Percentiles rank a stretch among this genome's conserved stretches.
These are phyloP conservation scores for Ophion ventricosus DNA, from an alignment of 2,888 invertebrate species.

Conservation along the genomic window DNA sequence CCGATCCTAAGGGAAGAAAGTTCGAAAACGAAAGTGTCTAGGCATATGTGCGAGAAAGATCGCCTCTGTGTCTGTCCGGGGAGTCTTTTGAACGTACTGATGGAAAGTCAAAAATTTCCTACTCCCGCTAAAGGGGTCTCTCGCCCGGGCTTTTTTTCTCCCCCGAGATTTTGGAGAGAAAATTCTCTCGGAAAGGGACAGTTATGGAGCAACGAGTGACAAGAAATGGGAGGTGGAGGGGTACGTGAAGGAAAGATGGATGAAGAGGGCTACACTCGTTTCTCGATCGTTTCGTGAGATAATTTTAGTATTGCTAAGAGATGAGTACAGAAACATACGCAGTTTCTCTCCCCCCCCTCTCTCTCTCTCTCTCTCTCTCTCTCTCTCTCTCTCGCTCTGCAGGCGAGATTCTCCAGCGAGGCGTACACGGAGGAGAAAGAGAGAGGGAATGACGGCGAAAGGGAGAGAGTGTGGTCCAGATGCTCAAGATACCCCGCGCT, in stretches of 20 bases:
- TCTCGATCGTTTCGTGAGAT: conserved; percentile 75
- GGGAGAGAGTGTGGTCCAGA: conserved; percentile 76
- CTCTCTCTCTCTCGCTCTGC: conserved; percentile 12
- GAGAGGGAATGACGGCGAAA: conserved; percentile 48
- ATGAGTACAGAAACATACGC: conserved; percentile 9
- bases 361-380: neutral
- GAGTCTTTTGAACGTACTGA: conserved; percentile 18
- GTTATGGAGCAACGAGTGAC: conserved; percentile 37
- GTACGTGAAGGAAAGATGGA: conserved; percentile 29
- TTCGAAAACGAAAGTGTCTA: conserved; percentile 19
- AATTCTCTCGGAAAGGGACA: conserved; percentile 36
- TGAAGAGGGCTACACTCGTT: conserved; percentile 58
- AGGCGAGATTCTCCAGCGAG: conserved; percentile 48
- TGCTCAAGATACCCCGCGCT: conserved; percentile 72
- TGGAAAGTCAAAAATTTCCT: conserved; percentile 37
- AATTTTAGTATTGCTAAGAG: conserved; percentile 75
- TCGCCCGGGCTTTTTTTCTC: conserved; percentile 1
- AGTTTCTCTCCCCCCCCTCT: neutral
- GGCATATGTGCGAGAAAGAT: conserved; percentile 26
- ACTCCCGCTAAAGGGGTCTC: conserved; percentile 35
- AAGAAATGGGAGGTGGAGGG: conserved; percentile 16
- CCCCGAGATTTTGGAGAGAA: conserved; percentile 33
- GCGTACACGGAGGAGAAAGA: conserved; percentile 15
- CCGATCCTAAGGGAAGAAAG: neutral
- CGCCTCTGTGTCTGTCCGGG: conserved; percentile 37